Percentiles rank a stretch among this genome's conserved stretches.
Evolutionary conservation across 1,140 invertebrate genomes (phyloP).

Genomic region (Pogonomyrmex californicus): DNA sequence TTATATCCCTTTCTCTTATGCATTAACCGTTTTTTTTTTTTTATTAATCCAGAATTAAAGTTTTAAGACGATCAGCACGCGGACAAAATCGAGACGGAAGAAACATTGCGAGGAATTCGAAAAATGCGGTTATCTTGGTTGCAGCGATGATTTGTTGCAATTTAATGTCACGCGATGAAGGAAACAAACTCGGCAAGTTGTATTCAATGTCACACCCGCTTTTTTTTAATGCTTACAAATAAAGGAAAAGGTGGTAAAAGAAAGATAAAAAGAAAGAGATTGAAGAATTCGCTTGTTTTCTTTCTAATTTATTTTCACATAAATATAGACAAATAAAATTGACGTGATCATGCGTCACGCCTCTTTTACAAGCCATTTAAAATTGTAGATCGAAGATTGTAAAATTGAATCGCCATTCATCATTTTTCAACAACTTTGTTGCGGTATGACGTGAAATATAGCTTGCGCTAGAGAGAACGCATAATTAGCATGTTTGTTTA

Average conservation of each 20-base stretch:
- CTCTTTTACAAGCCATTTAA: background rate
- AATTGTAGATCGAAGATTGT: background rate
- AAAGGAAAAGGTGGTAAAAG: background rate
- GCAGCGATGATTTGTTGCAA: constrained; percentile 14
- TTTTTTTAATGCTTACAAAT: background rate
- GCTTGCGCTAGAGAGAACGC: background rate
- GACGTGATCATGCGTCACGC: background rate
- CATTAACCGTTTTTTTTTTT: background rate
- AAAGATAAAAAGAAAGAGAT: constrained; percentile 1
- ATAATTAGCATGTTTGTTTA: constrained; percentile 43
- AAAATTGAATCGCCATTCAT: background rate
- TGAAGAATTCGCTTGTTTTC: background rate
- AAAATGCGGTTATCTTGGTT: constrained; percentile 16
- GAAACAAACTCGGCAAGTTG: background rate
- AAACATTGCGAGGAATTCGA: constrained; percentile 36
- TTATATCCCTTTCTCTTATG: background rate
- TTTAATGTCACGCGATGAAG: background rate
- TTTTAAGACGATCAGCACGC: background rate
- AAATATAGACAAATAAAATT: background rate
- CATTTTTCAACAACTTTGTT: background rate
- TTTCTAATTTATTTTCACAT: background rate
- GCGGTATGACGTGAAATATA: background rate
- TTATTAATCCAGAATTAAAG: constrained; percentile 46
- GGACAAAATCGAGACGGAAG: constrained; percentile 35
- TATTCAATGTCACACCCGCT: background rate